Base-by-base conservation (phyloP, 2,797 vertebrate genomes). In the Urophycis tenuis region DNA sequence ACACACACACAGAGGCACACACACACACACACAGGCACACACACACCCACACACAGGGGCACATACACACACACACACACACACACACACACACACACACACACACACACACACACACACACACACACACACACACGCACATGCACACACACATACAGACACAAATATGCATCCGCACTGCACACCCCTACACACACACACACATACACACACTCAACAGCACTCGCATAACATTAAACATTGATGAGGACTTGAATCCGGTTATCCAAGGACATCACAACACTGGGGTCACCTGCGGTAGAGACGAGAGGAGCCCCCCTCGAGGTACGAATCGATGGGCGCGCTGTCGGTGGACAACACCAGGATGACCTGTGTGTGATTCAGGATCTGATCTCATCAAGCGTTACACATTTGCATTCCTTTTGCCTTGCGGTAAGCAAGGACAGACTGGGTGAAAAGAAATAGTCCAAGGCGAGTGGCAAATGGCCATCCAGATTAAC, bases 301-400 rank as follows among this genome's bases (percentile, higher is more conserved):
- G n/a, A 95, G 92, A 10, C 93, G 87, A 0, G 93, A 92, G 1
- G 93, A 92, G 36, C 93, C 92, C 30, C 86, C 90, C 10, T 91
- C 88, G 0, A 88, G 77, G 80, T 91, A 92, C 8, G 90, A 79
- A 29, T 93, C 85, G 5, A 92, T 75, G 0, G 90, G 90, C n/a
- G 86, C 81, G 3, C 88, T 93, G 49, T 93, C 87, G 2, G 94
- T 94, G 31, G 94, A 93, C 77, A 95, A 83, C 25, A 94, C 93
- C 77, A 95, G 81, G 77, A 94, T 90, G 5, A 94, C 91, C 94
- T 95, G 3, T 11, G 17, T 53, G 17, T 81, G 0, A 34, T 19
- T 19, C 5, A 75, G 71, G 4, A 19, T 19, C 74, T 22, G 25
- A 35, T n/a, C 39, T 41, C 22, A 67, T 8, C 4, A 72, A 33